A percentile compares a stretch with the other conserved stretches of the same genome.
phyloP scores from a whole-genome alignment of 2,888 invertebrate genomes.

The Polylopha cassiicola region DNA sequence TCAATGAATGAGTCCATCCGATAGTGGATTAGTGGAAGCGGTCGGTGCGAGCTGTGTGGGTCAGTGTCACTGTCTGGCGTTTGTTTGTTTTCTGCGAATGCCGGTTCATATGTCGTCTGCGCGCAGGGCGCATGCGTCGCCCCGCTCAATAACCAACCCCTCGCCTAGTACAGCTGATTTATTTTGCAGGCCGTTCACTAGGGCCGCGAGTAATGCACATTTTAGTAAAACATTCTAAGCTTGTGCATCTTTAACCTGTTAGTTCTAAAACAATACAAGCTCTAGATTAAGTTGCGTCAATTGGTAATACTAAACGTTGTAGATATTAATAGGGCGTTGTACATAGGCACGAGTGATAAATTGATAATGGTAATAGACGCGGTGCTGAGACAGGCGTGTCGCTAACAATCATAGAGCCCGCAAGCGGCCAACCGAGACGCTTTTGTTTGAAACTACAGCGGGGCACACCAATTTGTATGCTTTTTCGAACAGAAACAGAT shows the following conservation, averaged over 20 bases:
- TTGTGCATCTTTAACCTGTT: too few relatives aligned
- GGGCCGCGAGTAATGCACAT: constrained; percentile 2
- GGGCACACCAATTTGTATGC: constrained; percentile 12
- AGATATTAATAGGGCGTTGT: too few relatives aligned
- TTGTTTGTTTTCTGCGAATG: constrained; percentile 66
- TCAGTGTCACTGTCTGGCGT: constrained; percentile 58
- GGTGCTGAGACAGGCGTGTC: not conserved
- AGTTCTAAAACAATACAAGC: too few relatives aligned
- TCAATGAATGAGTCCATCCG: too few relatives aligned
- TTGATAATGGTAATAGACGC: too few relatives aligned
- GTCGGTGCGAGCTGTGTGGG: constrained; percentile 39
- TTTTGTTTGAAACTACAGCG: constrained; percentile 39
- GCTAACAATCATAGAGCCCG: not conserved
- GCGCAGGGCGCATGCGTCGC: constrained; percentile 59
- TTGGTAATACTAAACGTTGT: too few relatives aligned
- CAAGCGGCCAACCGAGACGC: constrained; percentile 34
- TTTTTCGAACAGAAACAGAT: constrained; percentile 4
- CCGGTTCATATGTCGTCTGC: constrained; percentile 41
- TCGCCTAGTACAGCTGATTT: constrained; percentile 39
- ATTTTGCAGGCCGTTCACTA: constrained; percentile 21
- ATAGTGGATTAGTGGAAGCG: constrained; percentile 21
- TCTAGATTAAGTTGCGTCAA: too few relatives aligned
- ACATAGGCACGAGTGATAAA: too few relatives aligned
- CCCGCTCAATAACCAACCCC: constrained; percentile 58
- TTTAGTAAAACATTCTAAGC: constrained; percentile 11